Conservation (phyloP, 2,888 invertebrate species). For the Hecatera dysodea region DNA sequence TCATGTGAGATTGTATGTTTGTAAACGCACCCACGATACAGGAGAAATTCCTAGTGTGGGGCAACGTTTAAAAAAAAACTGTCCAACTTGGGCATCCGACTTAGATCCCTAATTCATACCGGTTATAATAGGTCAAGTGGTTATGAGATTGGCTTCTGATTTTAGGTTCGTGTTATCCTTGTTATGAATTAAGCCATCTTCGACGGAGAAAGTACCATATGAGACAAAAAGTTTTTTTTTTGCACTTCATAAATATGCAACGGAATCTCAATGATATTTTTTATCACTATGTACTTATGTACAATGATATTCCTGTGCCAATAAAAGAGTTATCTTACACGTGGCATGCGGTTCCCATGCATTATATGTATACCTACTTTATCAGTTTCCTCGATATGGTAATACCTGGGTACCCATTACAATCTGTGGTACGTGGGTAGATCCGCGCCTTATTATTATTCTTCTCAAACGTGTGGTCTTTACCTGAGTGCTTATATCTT, state of each 20-base stretch:
- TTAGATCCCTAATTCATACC: no score
- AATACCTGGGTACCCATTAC: constrained; percentile 14
- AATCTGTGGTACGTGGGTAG: constrained; percentile 16
- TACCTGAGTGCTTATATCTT: constrained; percentile 12
- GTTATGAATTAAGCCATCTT: not conserved
- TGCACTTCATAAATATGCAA: constrained; percentile 22
- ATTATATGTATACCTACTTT: constrained; percentile 33
- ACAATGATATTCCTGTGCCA: constrained; percentile 32
- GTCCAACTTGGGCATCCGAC: no score
- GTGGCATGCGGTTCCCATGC: constrained; percentile 44
- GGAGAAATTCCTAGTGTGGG: no score
- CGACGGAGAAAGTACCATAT: not conserved
- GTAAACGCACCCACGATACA: no score
- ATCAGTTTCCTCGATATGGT: constrained; percentile 56
- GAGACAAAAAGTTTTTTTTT: not conserved
- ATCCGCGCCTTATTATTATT: constrained; percentile 43
- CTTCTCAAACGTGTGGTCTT: constrained; percentile 24
- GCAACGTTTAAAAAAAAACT: no score
- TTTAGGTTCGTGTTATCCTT: not conserved
- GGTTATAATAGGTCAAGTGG: not conserved
- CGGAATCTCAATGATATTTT: constrained; percentile 25
- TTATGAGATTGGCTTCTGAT: not conserved
- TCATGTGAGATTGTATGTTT: no score
- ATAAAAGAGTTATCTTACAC: constrained; percentile 61
- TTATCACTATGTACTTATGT: not conserved